Conservation (phyloP, 1,140 invertebrate genomes). For the Brachionus plicatilis region DNA sequence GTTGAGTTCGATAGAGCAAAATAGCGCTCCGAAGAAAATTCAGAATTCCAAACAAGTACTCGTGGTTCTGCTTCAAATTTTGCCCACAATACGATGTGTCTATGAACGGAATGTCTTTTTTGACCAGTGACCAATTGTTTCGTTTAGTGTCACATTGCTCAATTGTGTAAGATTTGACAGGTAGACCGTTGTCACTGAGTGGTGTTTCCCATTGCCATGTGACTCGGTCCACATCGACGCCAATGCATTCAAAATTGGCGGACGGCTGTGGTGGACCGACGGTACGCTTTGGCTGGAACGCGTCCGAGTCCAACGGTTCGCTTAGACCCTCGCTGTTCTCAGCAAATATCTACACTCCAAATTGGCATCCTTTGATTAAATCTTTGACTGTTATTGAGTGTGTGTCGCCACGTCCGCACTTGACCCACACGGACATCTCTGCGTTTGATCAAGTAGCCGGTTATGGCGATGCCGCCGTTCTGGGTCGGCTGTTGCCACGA, state of each 20-base stretch:
- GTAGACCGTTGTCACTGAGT: constrained; percentile 57
- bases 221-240: constrained; percentile 76
- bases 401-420: constrained; percentile 47
- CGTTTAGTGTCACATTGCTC: constrained; percentile 87
- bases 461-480: constrained; percentile 83
- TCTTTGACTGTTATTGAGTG: constrained; percentile 66
- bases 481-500: constrained; percentile 84
- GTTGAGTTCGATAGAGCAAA: constrained; percentile 61
- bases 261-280: constrained; percentile 72
- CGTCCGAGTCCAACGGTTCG: constrained; percentile 36
- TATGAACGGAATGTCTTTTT: constrained; percentile 62
- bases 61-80: constrained; percentile 77
- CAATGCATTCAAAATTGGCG: constrained; percentile 77
- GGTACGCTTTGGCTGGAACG: not conserved
- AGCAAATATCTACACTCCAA: constrained; percentile 81
- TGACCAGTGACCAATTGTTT: constrained; percentile 53
- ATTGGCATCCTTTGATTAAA: constrained; percentile 80
- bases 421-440: constrained; percentile 29
- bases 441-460: constrained; percentile 19
- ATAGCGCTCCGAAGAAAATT: constrained; percentile 62
- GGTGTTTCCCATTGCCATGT: constrained; percentile 58
- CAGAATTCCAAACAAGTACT: constrained; percentile 88
- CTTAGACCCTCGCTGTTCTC: constrained; percentile 84
- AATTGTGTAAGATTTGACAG: constrained; percentile 73
- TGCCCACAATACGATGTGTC: constrained; percentile 76